Conservation (phyloP, 1,140 invertebrate species). For the Drosophila kurseongensis region DNA sequence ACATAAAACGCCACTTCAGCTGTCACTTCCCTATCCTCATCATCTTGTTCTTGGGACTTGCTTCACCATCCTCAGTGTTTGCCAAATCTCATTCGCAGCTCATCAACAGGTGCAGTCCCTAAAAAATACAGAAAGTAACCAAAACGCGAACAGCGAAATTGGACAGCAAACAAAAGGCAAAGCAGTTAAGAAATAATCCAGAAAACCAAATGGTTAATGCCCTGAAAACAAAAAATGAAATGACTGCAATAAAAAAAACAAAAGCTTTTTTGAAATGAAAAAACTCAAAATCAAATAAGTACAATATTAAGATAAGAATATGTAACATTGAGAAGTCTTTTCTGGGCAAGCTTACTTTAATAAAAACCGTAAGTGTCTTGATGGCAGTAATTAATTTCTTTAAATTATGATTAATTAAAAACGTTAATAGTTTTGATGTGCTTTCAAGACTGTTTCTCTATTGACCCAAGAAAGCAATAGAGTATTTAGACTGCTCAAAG, state of each 20-base stretch:
- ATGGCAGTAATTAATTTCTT: too few relatives aligned
- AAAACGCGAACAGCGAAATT: slow-evolving; percentile 55
- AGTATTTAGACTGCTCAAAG: slow-evolving; percentile 12
- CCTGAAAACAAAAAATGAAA: not conserved
- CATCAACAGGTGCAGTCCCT: slow-evolving; percentile 63
- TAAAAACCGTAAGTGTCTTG: too few relatives aligned
- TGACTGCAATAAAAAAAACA: too few relatives aligned
- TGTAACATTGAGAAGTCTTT: too few relatives aligned
- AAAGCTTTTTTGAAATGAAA: too few relatives aligned
- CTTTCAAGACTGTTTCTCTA: not conserved
- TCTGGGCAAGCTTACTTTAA: too few relatives aligned
- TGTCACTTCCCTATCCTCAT: slow-evolving; percentile 5
- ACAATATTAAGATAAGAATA: too few relatives aligned
- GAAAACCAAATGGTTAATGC: slow-evolving; percentile 18
- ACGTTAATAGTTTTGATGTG: not conserved
- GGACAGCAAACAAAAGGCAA: slow-evolving; percentile 54
- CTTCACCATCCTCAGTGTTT: slow-evolving; percentile 24
- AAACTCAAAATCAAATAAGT: too few relatives aligned
- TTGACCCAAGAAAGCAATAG: not conserved
- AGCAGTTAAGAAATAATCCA: not conserved
- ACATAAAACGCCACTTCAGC: slow-evolving; percentile 51
- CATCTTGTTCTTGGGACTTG: slow-evolving; percentile 6
- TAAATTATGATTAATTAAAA: too few relatives aligned
- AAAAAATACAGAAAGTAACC: not conserved
- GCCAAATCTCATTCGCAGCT: slow-evolving; percentile 60